Evolutionary conservation across 1,140 invertebrate species (phyloP).

Genomic region (Cydia strobilella): DNA sequence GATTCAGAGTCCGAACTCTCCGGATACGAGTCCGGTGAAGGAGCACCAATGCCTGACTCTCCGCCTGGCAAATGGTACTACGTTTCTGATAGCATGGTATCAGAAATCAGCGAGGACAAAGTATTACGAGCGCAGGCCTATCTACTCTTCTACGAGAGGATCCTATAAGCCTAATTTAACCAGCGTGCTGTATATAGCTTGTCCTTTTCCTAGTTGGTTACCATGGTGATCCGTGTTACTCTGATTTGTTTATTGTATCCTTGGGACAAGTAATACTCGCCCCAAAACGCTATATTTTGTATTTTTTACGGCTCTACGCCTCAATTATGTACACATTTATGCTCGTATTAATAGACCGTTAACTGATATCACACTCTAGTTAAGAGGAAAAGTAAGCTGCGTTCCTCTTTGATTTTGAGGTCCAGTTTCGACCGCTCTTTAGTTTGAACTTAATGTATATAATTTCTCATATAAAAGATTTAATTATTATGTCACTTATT

Average conservation of each 20-base stretch:
- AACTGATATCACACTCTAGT: not conserved
- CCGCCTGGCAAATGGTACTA: constrained; percentile 94
- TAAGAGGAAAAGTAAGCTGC: not conserved
- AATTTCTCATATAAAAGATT: no score
- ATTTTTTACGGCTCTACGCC: constrained; percentile 20
- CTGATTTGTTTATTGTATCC: constrained; percentile 32
- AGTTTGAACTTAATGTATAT: no score
- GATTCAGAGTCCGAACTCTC: constrained; percentile 74
- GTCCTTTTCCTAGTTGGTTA: constrained; percentile 36
- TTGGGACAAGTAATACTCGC: constrained; percentile 9
- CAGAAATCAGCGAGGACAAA: constrained; percentile 87
- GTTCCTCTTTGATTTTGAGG: no score
- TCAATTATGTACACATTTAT: constrained; percentile 8
- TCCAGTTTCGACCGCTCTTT: no score
- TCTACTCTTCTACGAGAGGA: constrained; percentile 97
- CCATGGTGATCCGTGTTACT: constrained; percentile 17
- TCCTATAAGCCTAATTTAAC: constrained; percentile 80
- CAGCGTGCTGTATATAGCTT: constrained; percentile 60
- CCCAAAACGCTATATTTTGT: constrained; percentile 11
- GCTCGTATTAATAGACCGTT: not conserved
- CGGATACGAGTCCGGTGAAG: constrained; percentile 73
- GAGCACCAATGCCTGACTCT: constrained; percentile 73
- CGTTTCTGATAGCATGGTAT: constrained; percentile 93
- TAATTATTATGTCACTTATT: no score
- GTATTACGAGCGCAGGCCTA: constrained; percentile 97